Conservation (phyloP, 1,140 invertebrate genomes). For the Drosophila suzukii region DNA sequence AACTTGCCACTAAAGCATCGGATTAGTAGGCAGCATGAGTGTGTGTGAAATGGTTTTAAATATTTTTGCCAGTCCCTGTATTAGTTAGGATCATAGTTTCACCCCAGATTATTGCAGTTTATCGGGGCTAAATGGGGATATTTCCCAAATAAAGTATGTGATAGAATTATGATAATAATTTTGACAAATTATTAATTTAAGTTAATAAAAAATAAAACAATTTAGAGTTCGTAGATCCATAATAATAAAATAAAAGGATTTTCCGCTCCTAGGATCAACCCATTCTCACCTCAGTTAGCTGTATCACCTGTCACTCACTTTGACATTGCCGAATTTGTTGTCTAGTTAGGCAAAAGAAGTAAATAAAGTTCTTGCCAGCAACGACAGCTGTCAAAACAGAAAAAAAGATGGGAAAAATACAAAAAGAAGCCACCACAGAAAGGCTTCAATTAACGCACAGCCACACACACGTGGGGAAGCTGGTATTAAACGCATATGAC, state of each 20-base stretch:
- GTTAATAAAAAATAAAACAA: too few species aligned
- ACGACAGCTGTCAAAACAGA: conserved; percentile 66
- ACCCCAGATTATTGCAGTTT: conserved; percentile 7
- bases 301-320: conserved; percentile 39
- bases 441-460: conserved; percentile 69
- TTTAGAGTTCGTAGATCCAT: too few species aligned
- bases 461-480: conserved; percentile 6
- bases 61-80: conserved; percentile 13
- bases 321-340: conserved; percentile 60
- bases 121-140: too few species aligned
- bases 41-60: conserved; percentile 12
- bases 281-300: conserved; percentile 1
- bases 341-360: conserved; percentile 23
- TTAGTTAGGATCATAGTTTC: not conserved
- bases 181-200: too few species aligned
- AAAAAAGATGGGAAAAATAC: conserved; percentile 7
- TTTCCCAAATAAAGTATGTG: too few species aligned
- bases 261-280: not conserved
- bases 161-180: too few species aligned
- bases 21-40: conserved; percentile 24
- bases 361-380: conserved; percentile 59
- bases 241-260: not conserved
- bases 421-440: conserved; percentile 25
- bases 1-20: conserved; percentile 24
- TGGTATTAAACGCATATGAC: conserved; percentile 69